These are phyloP conservation scores for Muscicapa adusta DNA, from an alignment of 2,113 vertebrate species.

Conservation along the genomic window DNA sequence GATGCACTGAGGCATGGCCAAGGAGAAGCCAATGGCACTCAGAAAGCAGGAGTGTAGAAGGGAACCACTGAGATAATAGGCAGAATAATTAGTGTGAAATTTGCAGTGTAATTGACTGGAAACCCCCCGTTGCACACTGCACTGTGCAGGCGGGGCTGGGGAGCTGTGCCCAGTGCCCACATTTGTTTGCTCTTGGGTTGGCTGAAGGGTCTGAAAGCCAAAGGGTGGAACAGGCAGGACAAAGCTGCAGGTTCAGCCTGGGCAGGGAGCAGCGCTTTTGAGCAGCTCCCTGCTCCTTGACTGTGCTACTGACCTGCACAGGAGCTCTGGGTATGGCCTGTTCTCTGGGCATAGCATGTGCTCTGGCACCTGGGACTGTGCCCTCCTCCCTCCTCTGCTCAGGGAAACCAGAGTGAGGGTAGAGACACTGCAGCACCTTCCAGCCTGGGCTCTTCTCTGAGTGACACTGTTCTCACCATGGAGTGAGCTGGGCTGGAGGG, in stretches of 20 bases:
- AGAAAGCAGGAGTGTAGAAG: background rate
- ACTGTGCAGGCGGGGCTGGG: background rate
- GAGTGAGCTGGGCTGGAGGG: background rate
- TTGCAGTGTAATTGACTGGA: conserved; percentile 39
- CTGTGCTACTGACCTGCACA: background rate
- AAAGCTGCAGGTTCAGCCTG: background rate
- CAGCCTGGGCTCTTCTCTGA: background rate
- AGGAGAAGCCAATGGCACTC: background rate
- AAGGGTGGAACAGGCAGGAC: accelerated
- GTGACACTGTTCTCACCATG: background rate
- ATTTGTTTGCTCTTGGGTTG: background rate
- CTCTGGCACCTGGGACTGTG: background rate
- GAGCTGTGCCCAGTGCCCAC: background rate
- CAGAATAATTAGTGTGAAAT: background rate
- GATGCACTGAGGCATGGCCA: background rate
- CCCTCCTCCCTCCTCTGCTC: background rate
- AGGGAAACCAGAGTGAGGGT: background rate
- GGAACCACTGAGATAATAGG: conserved; percentile 13
- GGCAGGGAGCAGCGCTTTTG: accelerated
- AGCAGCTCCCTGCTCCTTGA: accelerated
- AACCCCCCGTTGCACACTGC: background rate
- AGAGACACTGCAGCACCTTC: background rate
- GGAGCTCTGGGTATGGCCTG: background rate
- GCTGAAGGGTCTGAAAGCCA: background rate
- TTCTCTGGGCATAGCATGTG: background rate